phyloP scores from a whole-genome alignment of 2,888 invertebrate genomes.

The Agrenia bidenticulata region DNA sequence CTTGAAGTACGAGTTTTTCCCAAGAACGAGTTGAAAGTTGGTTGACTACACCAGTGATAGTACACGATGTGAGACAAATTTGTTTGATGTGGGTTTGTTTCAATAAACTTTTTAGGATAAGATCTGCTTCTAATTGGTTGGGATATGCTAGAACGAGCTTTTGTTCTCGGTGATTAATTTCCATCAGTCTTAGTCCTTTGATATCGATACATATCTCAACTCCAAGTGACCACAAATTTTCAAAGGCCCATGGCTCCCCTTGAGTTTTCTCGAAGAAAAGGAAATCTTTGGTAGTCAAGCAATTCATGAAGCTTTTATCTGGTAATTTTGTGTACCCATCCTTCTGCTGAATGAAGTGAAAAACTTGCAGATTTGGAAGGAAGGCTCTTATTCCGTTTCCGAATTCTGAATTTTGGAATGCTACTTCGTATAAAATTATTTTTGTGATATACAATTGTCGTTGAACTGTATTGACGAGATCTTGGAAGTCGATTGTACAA shows the following conservation, averaged over 20 bases:
- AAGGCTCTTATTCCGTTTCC: background rate
- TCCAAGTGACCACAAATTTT: conserved; percentile 5
- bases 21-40: background rate
- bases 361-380: conserved; percentile 6
- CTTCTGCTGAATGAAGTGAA: background rate
- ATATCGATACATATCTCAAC: conserved; percentile 8
- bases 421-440: background rate
- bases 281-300: conserved; percentile 4
- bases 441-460: background rate
- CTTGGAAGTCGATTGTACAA: background rate
- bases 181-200: conserved; percentile 8
- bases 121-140: background rate
- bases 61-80: background rate
- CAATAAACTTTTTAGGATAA: background rate
- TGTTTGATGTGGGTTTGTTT: background rate
- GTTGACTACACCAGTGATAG: background rate
- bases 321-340: background rate
- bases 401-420: background rate
- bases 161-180: background rate
- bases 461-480: background rate
- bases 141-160: conserved; percentile 3
- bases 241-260: background rate
- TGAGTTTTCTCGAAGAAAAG: conserved; percentile 8
- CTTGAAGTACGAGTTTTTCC: background rate
- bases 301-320: conserved; percentile 5